phyloP scores from a whole-genome alignment of 1,140 invertebrate species.

The Araneus ventricosus region DNA sequence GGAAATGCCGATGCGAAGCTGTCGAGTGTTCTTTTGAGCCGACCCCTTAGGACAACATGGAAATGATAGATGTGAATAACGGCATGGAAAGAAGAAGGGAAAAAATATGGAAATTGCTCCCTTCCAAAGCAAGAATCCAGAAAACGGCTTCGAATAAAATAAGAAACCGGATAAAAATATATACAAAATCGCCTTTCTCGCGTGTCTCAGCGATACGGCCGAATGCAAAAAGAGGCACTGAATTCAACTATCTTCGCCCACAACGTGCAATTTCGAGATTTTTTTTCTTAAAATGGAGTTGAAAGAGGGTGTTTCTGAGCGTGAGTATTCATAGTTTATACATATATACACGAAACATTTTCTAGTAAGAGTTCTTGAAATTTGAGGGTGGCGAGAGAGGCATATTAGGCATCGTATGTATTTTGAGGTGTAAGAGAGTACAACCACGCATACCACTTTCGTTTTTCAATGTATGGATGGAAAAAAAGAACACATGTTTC shows the following conservation, averaged over 20 bases:
- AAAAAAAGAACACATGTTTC: background rate
- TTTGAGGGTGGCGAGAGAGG: background rate
- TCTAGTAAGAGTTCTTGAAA: constrained; percentile 36
- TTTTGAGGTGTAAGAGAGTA: constrained; percentile 42
- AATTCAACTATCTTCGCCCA: constrained; percentile 62
- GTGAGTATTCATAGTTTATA: constrained; percentile 61
- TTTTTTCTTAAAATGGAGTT: constrained; percentile 4
- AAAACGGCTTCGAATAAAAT: constrained; percentile 31
- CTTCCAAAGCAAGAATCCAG: constrained; percentile 45
- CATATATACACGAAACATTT: constrained; percentile 26
- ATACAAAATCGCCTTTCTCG: constrained; percentile 52
- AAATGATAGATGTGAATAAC: constrained; percentile 66
- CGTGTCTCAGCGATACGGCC: constrained; percentile 44
- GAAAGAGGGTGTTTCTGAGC: background rate
- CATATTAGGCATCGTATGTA: constrained; percentile 17
- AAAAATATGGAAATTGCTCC: constrained; percentile 67
- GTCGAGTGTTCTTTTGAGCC: constrained; percentile 40
- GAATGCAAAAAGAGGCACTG: constrained; percentile 36
- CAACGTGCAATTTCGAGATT: constrained; percentile 64
- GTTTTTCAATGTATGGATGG: background rate
- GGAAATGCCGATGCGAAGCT: background rate
- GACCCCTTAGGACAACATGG: constrained; percentile 47
- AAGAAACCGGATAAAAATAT: constrained; percentile 20
- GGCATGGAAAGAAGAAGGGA: constrained; percentile 13
- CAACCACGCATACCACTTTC: constrained; percentile 30